Percentiles rank a stretch among this genome's conserved stretches.
phyloP scores from a whole-genome alignment of 64 coral and sea anemone species.

The Montipora capricornis region DNA sequence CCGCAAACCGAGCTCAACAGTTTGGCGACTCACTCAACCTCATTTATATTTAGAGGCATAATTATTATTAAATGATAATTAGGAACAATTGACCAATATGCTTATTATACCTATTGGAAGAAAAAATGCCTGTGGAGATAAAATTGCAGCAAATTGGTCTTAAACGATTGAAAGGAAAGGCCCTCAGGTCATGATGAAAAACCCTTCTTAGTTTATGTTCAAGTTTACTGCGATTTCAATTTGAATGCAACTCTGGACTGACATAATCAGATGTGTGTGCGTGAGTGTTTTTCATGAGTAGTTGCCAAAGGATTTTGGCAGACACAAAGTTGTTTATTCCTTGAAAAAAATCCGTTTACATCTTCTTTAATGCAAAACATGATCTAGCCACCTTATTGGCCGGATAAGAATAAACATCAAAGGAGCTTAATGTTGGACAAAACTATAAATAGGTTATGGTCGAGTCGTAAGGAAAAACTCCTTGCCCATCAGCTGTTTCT shows the following conservation, averaged over 20 bases:
- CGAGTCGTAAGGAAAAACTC: background rate
- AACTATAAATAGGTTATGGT: constrained; percentile 31
- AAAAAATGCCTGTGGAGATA: background rate
- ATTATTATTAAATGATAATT: background rate
- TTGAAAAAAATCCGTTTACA: background rate
- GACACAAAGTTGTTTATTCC: too few species aligned
- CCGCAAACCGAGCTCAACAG: too few species aligned
- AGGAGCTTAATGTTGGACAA: background rate
- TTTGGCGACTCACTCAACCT: too few species aligned
- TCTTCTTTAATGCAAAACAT: background rate
- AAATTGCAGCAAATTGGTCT: background rate
- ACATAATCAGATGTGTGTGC: too few species aligned
- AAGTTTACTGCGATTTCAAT: background rate
- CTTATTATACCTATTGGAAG: background rate
- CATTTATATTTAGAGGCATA: too few species aligned
- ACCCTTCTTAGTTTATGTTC: background rate
- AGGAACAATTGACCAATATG: background rate
- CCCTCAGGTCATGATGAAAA: too few species aligned
- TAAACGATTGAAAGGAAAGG: background rate
- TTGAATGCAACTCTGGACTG: too few species aligned
- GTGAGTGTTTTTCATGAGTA: too few species aligned
- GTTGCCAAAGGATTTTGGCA: too few species aligned
- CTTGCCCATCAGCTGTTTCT: background rate
- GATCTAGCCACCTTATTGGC: background rate
- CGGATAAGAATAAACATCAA: background rate